Percentiles rank a stretch among this genome's conserved stretches.
Evolutionary conservation across 1,140 invertebrate species (phyloP).

Genomic region (Drosophila miranda): DNA sequence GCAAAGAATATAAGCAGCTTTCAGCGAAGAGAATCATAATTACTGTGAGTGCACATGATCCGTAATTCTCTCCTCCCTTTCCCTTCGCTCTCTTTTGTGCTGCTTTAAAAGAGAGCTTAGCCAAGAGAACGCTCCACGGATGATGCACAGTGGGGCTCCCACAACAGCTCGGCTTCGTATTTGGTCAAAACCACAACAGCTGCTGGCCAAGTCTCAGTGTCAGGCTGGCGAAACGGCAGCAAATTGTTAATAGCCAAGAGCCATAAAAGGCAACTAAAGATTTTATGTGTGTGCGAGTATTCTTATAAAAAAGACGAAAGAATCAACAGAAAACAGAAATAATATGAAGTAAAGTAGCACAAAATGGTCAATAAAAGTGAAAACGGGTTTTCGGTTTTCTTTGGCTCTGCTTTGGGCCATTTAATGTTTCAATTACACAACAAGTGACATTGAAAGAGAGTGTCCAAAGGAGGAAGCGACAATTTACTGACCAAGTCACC

Average conservation of each 20-base stretch:
- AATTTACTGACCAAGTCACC: no score
- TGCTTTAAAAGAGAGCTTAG: background rate
- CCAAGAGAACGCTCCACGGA: conserved; percentile 15
- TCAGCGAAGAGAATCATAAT: no score
- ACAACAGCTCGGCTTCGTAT: conserved; percentile 25
- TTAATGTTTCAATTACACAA: conserved; percentile 54
- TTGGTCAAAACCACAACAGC: conserved; percentile 55
- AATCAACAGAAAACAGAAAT: conserved; percentile 50
- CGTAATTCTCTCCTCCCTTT: background rate
- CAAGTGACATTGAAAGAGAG: conserved; percentile 67
- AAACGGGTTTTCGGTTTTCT: conserved; percentile 63
- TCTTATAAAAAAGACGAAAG: conserved; percentile 8
- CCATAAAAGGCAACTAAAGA: conserved; percentile 65
- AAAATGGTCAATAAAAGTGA: conserved; percentile 76
- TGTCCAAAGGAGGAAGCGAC: background rate
- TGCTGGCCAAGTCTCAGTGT: conserved; percentile 56
- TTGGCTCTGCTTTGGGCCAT: conserved; percentile 32
- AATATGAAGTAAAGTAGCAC: conserved; percentile 66
- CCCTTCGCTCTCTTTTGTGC: background rate
- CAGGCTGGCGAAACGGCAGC: conserved; percentile 44
- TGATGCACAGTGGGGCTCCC: conserved; percentile 11
- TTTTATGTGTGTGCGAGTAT: conserved; percentile 30
- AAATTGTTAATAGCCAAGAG: conserved; percentile 37
- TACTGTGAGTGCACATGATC: background rate
- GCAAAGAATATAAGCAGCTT: no score